phyloP scores from a whole-genome alignment of 2,113 vertebrate species.

The Chroicocephalus ridibundus region DNA sequence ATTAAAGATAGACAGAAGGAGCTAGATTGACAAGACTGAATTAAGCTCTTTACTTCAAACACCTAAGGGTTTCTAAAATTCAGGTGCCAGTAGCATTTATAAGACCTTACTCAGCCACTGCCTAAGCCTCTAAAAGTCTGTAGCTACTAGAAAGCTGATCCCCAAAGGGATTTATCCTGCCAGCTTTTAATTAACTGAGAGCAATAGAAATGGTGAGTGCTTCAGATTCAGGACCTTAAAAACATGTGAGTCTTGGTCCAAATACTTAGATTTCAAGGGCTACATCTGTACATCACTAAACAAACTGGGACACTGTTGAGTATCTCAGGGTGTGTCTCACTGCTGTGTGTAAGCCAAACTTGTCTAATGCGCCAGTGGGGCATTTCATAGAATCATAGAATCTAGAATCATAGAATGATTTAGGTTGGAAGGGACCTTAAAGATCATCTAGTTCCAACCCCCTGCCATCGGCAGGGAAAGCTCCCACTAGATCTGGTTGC shows the following conservation, averaged over 20 bases:
- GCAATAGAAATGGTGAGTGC: not conserved
- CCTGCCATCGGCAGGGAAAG: not conserved
- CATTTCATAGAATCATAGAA: not conserved
- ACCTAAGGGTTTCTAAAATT: constrained; percentile 8
- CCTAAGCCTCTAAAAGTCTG: constrained; percentile 3
- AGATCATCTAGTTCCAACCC: not conserved
- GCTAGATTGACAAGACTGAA: constrained; percentile 13
- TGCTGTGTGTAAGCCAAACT: not conserved
- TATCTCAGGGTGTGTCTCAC: not conserved
- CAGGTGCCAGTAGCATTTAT: constrained; percentile 14
- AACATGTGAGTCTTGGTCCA: not conserved
- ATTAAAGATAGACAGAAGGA: constrained; percentile 32
- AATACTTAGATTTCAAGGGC: not conserved
- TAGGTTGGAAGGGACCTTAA: not conserved
- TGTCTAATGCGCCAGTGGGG: not conserved
- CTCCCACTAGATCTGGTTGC: not conserved
- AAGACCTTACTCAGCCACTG: not conserved
- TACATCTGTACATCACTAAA: not conserved
- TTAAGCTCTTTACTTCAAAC: constrained; percentile 34
- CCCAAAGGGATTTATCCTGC: not conserved
- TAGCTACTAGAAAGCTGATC: constrained; percentile 15
- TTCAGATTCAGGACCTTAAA: not conserved
- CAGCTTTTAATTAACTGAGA: constrained; percentile 25
- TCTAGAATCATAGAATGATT: not conserved
- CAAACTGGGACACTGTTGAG: not conserved